Evolutionary conservation across 2,113 vertebrate species (phyloP), one percentile per base, ranked within the genome.

Genomic region (Nesoenas mayeri): DNA sequence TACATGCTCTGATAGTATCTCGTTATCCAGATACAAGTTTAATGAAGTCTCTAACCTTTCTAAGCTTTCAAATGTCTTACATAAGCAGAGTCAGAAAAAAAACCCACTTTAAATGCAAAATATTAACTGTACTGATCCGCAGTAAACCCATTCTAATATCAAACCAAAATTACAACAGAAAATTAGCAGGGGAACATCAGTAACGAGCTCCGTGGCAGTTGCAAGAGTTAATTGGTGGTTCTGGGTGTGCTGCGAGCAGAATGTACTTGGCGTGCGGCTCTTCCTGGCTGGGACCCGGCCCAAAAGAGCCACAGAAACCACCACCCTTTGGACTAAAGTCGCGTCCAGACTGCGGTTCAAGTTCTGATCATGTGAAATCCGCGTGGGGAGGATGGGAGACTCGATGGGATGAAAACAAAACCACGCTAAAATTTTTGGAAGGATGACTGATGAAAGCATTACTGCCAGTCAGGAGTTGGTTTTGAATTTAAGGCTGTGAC

Each of bases 201-300:
- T 1, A 79, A 64, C 15, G 8, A 65, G 53, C 26, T 58, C n/a
- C 29, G 40, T 2, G 42, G 15, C 42, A 65, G 47, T 0, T 3
- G 3, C 51, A 61, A 22, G 67, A 69, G 84, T 65, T 87, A 79
- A 91, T 9, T 2, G 5, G 2, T 5, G 31, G 14, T 29, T 74
- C 22, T 16, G 6, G 2, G 64, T 15, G 28, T 42, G n/a, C 36
- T 47, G 25, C 6, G 50, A 51, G 26, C 28, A 79, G 66, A 92
- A 95, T 29, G 62, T 66, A 65, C 62, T 90, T 93, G 85, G 85
- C 88, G 73, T 78, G 38, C 75, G 86, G 62, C 34, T 84, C 69
- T 90, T 94, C 90, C 85, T 88, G 51, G 34, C 64, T 84, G 85
- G 85, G 79, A 96, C 21, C 69, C 84, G 53, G 67, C 62, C 79